phyloP scores from a whole-genome alignment of 2,888 invertebrate genomes.

The Microchrysa polita region DNA sequence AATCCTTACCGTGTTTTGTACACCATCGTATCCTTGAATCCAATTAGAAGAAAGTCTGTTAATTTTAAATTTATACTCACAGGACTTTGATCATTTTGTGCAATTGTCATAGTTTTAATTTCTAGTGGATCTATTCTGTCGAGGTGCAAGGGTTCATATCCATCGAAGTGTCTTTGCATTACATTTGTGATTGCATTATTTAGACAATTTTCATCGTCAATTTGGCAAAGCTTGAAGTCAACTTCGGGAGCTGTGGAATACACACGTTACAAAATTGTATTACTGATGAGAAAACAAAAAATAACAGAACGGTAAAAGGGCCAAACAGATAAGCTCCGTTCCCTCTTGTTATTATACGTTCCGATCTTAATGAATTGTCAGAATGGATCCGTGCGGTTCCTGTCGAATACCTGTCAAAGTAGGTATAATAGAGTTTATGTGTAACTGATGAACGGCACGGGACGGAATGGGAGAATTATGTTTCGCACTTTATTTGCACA shows the following conservation, averaged over 20 bases:
- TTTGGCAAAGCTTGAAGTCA: conserved; percentile 47
- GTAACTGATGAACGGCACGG: too few relatives aligned
- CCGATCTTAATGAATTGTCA: too few relatives aligned
- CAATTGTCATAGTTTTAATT: conserved; percentile 56
- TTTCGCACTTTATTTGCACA: too few relatives aligned
- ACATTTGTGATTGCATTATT: conserved; percentile 44
- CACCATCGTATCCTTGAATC: conserved; percentile 53
- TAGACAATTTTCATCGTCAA: conserved; percentile 49
- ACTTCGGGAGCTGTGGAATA: conserved; percentile 47
- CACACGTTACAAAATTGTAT: too few relatives aligned
- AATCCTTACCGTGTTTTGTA: conserved; percentile 54
- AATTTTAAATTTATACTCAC: conserved; percentile 60
- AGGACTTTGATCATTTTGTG: conserved; percentile 57
- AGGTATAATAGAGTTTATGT: too few relatives aligned
- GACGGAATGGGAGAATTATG: too few relatives aligned
- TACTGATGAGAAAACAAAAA: too few relatives aligned
- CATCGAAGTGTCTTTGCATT: conserved; percentile 47
- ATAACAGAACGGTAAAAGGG: too few relatives aligned
- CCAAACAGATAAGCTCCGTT: too few relatives aligned
- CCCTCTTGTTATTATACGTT: too few relatives aligned
- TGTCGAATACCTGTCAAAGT: too few relatives aligned
- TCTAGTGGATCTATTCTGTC: conserved; percentile 59
- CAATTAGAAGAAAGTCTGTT: conserved; percentile 56
- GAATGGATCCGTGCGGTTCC: too few relatives aligned
- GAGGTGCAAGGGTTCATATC: conserved; percentile 57